phyloP scores from a whole-genome alignment of 2,888 invertebrate genomes.

The Linhomoeus sp. region DNA sequence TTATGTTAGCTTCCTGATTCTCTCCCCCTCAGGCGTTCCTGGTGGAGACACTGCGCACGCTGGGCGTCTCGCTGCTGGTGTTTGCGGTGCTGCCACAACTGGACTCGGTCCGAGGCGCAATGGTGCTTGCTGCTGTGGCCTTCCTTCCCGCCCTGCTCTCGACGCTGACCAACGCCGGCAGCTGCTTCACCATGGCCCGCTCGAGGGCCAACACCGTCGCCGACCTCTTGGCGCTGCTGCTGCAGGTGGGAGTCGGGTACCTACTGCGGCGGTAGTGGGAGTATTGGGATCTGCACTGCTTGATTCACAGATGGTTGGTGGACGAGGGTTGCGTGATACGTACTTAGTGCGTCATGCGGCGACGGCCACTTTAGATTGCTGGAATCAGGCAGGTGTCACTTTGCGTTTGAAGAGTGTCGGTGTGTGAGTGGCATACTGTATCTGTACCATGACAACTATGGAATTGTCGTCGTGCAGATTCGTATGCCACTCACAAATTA shows the following conservation, averaged over 20 bases:
- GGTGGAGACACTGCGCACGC: slow-evolving; percentile 63
- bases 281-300: slow-evolving; percentile 67
- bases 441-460: too few relatives aligned
- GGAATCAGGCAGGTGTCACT: slow-evolving; percentile 51
- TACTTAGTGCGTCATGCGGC: slow-evolving; percentile 81
- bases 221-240: background rate
- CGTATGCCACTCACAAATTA: too few relatives aligned
- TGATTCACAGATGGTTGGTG: slow-evolving; percentile 60
- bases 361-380: slow-evolving; percentile 76
- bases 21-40: slow-evolving; percentile 38
- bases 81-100: slow-evolving; percentile 68
- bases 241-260: background rate
- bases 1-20: background rate
- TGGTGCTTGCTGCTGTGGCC: slow-evolving; percentile 79
- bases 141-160: slow-evolving; percentile 51
- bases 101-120: slow-evolving; percentile 75
- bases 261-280: slow-evolving; percentile 39
- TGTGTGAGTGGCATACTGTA: slow-evolving; percentile 29
- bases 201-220: background rate
- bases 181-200: background rate
- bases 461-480: too few relatives aligned
- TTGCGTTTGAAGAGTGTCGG: background rate
- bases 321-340: slow-evolving; percentile 63
- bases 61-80: slow-evolving; percentile 60
- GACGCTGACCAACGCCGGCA: background rate